These are phyloP conservation scores for Hephaestus fuliginosus DNA, from an alignment of 2,797 vertebrate genomes.

Conservation along the genomic window DNA sequence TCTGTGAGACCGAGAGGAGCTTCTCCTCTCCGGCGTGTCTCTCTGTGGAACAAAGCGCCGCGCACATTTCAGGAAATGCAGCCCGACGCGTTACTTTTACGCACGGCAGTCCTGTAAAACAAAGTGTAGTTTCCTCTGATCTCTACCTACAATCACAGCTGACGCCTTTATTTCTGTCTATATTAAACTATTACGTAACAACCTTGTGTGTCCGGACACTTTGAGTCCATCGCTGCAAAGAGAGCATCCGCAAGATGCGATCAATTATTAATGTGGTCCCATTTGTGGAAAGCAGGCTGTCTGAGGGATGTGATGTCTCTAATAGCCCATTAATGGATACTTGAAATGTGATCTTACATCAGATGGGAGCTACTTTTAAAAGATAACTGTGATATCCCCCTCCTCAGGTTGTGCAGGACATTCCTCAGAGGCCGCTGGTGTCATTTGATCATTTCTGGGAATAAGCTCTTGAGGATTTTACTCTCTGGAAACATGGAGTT, in stretches of 20 bases:
- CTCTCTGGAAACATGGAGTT: conserved; percentile 87
- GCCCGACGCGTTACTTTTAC: conserved; percentile 32
- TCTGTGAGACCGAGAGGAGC: neutral
- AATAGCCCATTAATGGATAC: conserved; percentile 43
- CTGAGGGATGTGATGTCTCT: conserved; percentile 39
- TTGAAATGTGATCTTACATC: conserved; percentile 42
- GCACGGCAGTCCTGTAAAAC: conserved; percentile 11
- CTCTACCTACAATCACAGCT: no score
- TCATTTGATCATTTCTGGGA: conserved; percentile 59
- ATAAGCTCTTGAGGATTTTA: conserved; percentile 65
- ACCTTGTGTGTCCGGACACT: conserved; percentile 33
- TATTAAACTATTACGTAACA: conserved; percentile 39
- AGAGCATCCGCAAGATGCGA: conserved; percentile 68
- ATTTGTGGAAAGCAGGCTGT: conserved; percentile 59
- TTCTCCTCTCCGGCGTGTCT: conserved; percentile 19
- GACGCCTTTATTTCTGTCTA: neutral
- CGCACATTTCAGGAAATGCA: conserved; percentile 59
- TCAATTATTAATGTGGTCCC: conserved; percentile 77
- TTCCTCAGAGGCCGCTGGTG: conserved; percentile 32
- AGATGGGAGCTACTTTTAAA: conserved; percentile 38
- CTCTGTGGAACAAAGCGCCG: conserved; percentile 70
- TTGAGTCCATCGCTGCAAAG: conserved; percentile 44
- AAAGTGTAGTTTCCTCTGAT: neutral
- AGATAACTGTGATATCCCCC: conserved; percentile 37
- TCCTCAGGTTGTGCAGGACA: conserved; percentile 51